These are phyloP conservation scores for Ypsolopha sequella DNA, from an alignment of 2,888 invertebrate genomes.

Conservation along the genomic window DNA sequence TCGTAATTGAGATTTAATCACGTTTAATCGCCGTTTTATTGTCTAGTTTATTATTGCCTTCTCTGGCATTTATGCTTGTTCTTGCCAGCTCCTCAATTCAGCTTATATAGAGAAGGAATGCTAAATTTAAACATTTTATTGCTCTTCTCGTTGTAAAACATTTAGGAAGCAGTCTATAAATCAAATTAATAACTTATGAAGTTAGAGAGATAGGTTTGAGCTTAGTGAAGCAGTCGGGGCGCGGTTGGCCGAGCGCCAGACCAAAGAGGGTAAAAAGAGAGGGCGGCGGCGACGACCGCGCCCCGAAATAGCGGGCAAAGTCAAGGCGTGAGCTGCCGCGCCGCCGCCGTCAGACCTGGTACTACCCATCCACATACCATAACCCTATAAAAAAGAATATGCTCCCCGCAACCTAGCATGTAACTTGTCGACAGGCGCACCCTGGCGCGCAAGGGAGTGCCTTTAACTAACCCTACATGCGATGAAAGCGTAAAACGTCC, in stretches of 20 bases:
- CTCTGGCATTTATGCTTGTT: too few species aligned
- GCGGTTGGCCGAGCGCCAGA: constrained; percentile 57
- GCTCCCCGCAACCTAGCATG: neutral
- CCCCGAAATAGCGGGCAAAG: constrained; percentile 66
- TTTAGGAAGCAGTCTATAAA: neutral
- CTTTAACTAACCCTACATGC: neutral
- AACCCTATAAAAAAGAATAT: neutral
- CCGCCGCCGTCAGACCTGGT: neutral
- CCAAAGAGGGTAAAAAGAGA: constrained; percentile 66
- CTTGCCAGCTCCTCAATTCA: too few species aligned
- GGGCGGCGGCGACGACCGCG: constrained; percentile 54
- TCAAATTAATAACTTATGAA: constrained; percentile 3
- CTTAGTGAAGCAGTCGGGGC: constrained; percentile 38
- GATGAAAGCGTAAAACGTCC: neutral
- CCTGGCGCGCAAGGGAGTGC: neutral
- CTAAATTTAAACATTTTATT: too few species aligned
- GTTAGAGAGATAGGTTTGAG: constrained; percentile 5
- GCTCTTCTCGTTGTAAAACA: too few species aligned
- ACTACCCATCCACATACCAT: neutral
- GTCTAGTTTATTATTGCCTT: too few species aligned
- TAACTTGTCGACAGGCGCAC: neutral
- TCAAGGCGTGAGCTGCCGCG: constrained; percentile 52
- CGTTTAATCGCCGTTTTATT: too few species aligned
- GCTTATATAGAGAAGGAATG: too few species aligned
- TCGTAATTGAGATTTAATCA: too few species aligned